Percentiles rank a stretch among this genome's conserved stretches.
Evolutionary conservation across 64 coral and sea anemone species (phyloP).

Genomic region (Montipora sp.): DNA sequence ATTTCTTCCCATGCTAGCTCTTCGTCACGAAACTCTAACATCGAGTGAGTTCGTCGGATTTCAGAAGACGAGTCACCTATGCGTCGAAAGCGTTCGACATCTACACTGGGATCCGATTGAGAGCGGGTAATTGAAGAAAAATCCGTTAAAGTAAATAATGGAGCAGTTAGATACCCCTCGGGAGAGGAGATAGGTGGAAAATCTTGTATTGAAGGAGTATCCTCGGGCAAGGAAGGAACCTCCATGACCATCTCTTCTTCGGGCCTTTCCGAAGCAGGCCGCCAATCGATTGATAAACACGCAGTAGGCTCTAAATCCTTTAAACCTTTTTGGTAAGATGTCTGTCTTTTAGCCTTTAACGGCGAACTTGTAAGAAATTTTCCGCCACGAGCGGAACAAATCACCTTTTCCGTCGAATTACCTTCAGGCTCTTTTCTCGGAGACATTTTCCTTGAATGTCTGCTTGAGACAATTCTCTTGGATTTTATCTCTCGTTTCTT

Average conservation of each 20-base stretch:
- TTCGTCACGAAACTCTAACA: conserved; percentile 18
- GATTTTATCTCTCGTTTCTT: neutral
- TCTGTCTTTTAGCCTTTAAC: neutral
- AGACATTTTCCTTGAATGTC: conserved; percentile 18
- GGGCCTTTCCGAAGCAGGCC: neutral
- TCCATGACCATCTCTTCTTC: conserved; percentile 1
- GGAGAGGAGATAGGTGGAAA: conserved; percentile 2
- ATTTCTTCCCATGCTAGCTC: conserved; percentile 1
- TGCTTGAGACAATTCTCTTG: neutral
- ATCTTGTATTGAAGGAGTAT: neutral
- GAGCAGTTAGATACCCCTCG: neutral
- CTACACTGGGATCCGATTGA: conserved; percentile 32
- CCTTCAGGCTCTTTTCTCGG: conserved; percentile 35
- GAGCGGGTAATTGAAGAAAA: conserved; percentile 45
- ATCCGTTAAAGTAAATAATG: conserved; percentile 7
- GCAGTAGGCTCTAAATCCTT: neutral
- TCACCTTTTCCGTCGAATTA: conserved; percentile 17
- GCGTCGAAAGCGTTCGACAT: conserved; percentile 33
- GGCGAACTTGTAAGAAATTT: conserved; percentile 18
- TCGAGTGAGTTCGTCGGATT: conserved; percentile 16
- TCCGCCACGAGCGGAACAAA: neutral
- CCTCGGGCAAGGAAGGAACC: neutral
- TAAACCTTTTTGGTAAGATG: neutral
- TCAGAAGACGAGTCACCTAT: conserved; percentile 13
- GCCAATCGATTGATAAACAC: neutral